Conservation (phyloP, 2,797 vertebrate species). For the Sebastolobus alascanus region DNA sequence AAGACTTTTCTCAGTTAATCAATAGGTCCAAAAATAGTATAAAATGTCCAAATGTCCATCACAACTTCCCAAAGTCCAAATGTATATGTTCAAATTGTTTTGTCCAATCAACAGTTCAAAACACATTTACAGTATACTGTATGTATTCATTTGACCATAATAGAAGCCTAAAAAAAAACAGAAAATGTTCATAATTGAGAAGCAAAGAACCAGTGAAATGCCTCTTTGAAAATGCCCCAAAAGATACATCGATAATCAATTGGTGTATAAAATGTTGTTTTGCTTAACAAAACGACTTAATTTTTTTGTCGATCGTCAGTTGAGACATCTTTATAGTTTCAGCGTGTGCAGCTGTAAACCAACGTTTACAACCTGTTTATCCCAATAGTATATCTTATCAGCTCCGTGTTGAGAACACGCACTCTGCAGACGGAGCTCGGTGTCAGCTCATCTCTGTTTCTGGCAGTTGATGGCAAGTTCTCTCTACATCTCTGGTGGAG, state of each 20-base stretch:
- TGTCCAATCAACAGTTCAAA: neutral
- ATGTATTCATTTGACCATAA: neutral
- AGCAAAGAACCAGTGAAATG: neutral
- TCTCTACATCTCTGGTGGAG: constrained; percentile 65
- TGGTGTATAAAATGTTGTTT: neutral
- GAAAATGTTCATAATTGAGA: neutral
- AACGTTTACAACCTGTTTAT: constrained; percentile 39
- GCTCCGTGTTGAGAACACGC: constrained; percentile 56
- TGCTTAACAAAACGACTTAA: neutral
- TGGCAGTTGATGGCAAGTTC: constrained; percentile 73
- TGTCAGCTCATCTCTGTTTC: constrained; percentile 50
- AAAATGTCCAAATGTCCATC: neutral
- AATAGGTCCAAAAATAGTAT: neutral
- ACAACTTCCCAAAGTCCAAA: too few species aligned
- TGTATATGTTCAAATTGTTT: too few species aligned
- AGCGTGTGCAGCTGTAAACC: constrained; percentile 21
- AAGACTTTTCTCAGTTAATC: neutral
- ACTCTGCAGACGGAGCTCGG: constrained; percentile 36
- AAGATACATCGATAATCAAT: neutral
- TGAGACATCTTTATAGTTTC: constrained; percentile 1
- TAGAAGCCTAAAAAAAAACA: too few species aligned
- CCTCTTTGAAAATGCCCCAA: neutral
- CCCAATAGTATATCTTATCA: constrained; percentile 47
- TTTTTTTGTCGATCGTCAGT: neutral
- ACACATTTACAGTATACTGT: neutral